Percentiles rank a stretch among this genome's conserved stretches.
phyloP scores from a whole-genome alignment of 2,797 vertebrate genomes.

The Paguma larvata region DNA sequence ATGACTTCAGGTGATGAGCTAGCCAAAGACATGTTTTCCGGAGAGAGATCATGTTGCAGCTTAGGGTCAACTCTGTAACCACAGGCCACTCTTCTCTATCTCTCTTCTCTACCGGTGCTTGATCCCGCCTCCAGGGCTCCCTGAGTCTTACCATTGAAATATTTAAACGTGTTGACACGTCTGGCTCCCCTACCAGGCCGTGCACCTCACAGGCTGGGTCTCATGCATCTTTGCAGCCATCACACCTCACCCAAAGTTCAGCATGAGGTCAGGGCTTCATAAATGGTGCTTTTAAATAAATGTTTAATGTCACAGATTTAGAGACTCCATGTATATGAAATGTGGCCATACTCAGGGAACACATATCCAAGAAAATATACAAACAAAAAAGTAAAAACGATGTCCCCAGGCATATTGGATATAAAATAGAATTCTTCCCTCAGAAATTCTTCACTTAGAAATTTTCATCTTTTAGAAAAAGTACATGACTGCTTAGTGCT shows the following conservation, averaged over 20 bases:
- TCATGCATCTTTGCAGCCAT: neutral
- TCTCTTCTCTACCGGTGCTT: neutral
- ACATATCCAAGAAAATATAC: neutral
- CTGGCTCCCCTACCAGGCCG: neutral
- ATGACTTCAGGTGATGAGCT: neutral
- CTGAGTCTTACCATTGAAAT: neutral
- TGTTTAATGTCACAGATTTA: neutral
- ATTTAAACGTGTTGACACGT: neutral
- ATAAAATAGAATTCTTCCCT: neutral
- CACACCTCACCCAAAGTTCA: neutral
- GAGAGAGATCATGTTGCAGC: neutral
- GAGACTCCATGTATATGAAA: neutral
- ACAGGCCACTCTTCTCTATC: neutral
- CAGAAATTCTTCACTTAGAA: neutral
- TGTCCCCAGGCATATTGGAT: neutral
- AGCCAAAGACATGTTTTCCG: neutral
- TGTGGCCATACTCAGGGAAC: neutral
- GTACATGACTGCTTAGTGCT: neutral
- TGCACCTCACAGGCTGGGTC: neutral
- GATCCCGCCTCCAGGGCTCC: neutral
- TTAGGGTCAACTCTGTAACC: neutral
- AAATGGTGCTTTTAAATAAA: slow-evolving; percentile 12
- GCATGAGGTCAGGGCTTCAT: neutral
- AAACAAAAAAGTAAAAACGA: neutral
- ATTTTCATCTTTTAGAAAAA: neutral